These are phyloP conservation scores for Xenopus tropicalis DNA, from an alignment of 2,113 vertebrate species.

Conservation along the genomic window DNA sequence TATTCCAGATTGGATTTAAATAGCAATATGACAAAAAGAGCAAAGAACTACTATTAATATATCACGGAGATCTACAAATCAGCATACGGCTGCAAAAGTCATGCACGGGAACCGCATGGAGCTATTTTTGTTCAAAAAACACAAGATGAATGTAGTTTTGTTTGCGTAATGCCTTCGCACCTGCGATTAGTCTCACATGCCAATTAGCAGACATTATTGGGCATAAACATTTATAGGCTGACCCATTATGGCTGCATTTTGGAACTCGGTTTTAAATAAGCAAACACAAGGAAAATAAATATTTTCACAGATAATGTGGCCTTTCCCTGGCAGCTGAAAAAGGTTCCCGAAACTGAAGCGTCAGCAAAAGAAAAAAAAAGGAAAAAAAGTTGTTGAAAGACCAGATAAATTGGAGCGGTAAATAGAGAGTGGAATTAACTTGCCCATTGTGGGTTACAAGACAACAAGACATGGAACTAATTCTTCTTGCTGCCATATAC, in stretches of 20 bases:
- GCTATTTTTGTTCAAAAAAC: constrained; percentile 24
- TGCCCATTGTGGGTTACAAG: no score
- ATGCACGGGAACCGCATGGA: neutral
- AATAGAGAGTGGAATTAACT: no score
- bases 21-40: constrained; percentile 14
- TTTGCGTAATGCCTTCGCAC: constrained; percentile 16
- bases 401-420: no score
- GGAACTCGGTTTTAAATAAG: constrained; percentile 4
- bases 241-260: constrained; percentile 15
- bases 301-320: no score
- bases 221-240: constrained; percentile 35
- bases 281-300: neutral
- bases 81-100: constrained; percentile 3
- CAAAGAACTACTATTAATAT: constrained; percentile 7
- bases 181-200: constrained; percentile 20
- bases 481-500: no score
- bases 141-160: constrained; percentile 24
- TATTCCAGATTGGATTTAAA: constrained; percentile 28
- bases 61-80: constrained; percentile 2
- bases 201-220: constrained; percentile 41
- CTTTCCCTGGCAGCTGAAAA: no score
- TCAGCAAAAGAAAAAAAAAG: no score
- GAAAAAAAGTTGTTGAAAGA: no score
- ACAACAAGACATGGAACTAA: no score
- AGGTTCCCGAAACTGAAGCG: no score